These are phyloP conservation scores for Phrynocephalus forsythii DNA, from an alignment of 2,797 vertebrate species.

Conservation along the genomic window DNA sequence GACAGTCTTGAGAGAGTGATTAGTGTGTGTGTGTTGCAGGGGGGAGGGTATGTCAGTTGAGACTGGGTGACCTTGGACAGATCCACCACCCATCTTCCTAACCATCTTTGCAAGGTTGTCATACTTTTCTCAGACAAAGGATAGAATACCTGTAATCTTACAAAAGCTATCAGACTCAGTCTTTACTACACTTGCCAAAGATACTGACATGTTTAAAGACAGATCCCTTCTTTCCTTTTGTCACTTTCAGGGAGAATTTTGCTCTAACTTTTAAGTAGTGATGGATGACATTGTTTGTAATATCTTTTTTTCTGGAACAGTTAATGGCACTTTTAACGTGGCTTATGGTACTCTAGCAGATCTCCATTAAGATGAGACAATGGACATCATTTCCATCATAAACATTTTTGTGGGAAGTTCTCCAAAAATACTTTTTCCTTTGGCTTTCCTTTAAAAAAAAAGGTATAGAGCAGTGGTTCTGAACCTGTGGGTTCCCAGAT, in stretches of 20 bases:
- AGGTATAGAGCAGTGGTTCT: no score
- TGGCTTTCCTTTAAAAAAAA: background rate
- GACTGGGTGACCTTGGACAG: background rate
- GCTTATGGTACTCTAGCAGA: background rate
- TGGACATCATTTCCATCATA: background rate
- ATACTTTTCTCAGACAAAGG: background rate
- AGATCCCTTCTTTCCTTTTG: background rate
- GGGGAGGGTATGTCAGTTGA: no score
- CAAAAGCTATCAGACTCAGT: background rate
- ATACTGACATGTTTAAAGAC: background rate
- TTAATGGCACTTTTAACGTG: constrained; percentile 5
- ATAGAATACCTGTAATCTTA: background rate
- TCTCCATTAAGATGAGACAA: background rate
- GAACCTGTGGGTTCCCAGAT: no score
- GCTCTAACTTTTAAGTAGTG: background rate
- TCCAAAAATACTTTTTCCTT: background rate
- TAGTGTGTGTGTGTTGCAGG: background rate
- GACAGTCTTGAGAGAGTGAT: background rate
- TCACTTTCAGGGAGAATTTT: background rate
- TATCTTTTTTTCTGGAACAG: background rate
- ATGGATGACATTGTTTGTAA: background rate
- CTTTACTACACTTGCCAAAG: background rate
- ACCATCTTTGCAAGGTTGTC: background rate
- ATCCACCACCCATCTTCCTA: no score
- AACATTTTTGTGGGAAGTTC: background rate